phyloP scores from a whole-genome alignment of 2,888 invertebrate genomes.

The Chouioia cunea region DNA sequence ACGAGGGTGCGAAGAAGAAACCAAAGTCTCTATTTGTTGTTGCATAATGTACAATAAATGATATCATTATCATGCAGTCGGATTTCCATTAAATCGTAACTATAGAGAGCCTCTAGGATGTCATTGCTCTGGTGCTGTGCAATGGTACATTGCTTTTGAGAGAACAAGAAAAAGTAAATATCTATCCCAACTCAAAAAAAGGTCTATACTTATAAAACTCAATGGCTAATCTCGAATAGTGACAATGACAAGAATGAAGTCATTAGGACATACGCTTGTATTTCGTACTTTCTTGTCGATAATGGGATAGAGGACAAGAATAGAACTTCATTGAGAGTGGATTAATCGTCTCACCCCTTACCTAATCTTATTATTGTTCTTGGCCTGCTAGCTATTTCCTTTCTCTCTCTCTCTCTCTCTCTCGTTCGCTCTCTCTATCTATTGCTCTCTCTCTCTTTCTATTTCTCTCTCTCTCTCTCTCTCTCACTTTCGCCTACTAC shows the following conservation, averaged over 20 bases:
- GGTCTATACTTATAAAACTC: slow-evolving; percentile 6
- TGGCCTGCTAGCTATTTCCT: slow-evolving; percentile 4
- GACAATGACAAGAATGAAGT: slow-evolving; percentile 15
- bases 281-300: not conserved
- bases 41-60: slow-evolving; percentile 37
- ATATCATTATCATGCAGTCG: slow-evolving; percentile 45
- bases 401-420: too few species aligned
- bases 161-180: slow-evolving; percentile 13
- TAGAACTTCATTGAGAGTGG: not conserved
- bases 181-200: slow-evolving; percentile 17
- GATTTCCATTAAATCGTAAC: slow-evolving; percentile 46
- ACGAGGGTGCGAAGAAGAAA: not conserved
- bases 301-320: too few species aligned
- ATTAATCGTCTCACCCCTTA: slow-evolving; percentile 11
- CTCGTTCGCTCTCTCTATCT: too few species aligned
- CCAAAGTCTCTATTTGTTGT: not conserved
- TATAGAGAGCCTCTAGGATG: slow-evolving; percentile 26
- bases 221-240: too few species aligned
- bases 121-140: slow-evolving; percentile 20
- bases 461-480: too few species aligned
- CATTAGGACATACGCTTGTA: not conserved
- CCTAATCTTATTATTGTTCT: slow-evolving; percentile 20
- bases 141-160: slow-evolving; percentile 33
- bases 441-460: too few species aligned
- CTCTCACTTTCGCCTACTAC: too few species aligned